phyloP scores from a whole-genome alignment of 2,113 vertebrate species.

The Proteles cristata region DNA sequence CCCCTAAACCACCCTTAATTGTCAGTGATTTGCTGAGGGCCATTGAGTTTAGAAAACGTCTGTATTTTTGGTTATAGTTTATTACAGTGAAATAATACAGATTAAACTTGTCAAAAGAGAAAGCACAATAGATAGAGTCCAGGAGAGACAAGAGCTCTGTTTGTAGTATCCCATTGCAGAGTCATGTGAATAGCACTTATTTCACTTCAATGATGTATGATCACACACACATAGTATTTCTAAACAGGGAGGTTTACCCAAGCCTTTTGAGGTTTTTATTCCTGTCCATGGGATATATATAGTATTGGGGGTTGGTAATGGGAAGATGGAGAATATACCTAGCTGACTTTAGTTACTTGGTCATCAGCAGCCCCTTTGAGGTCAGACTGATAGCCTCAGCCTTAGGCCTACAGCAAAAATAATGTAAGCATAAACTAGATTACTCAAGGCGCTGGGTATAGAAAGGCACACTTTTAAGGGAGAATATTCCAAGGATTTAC shows the following conservation, averaged over 20 bases:
- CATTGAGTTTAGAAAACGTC: not conserved
- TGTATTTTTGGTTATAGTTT: not conserved
- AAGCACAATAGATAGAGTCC: no score
- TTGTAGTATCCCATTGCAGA: not conserved
- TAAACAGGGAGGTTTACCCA: rapidly evolving
- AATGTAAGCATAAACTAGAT: not conserved
- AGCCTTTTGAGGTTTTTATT: not conserved
- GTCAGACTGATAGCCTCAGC: not conserved
- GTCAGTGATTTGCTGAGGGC: not conserved
- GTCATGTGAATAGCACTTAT: not conserved
- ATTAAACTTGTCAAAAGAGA: not conserved
- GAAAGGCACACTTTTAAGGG: not conserved
- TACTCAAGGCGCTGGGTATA: not conserved
- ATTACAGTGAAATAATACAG: not conserved
- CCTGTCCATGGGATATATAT: not conserved
- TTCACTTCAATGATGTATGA: not conserved
- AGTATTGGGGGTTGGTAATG: no score
- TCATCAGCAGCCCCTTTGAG: not conserved
- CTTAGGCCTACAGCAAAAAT: not conserved
- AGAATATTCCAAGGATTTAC: not conserved
- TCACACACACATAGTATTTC: not conserved
- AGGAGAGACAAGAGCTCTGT: not conserved
- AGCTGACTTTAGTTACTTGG: not conserved
- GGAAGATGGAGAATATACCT: no score
- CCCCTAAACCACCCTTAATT: not conserved